Evolutionary conservation across 64 coral and sea anemone species (phyloP).

Genomic region (Montipora sp.): DNA sequence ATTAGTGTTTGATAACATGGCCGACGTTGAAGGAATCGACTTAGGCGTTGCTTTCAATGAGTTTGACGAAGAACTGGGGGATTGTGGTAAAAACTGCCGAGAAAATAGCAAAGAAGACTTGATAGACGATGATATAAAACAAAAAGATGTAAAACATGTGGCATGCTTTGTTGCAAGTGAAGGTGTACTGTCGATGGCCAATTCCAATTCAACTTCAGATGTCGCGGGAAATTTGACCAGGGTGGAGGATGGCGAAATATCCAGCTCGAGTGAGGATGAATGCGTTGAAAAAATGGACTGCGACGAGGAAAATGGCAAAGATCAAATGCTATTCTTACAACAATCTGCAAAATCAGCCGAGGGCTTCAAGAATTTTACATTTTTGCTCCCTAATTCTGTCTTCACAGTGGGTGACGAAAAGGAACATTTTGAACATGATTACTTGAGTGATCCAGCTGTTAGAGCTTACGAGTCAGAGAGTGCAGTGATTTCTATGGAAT

Average conservation of each 20-base stretch:
- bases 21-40: constrained; percentile 10
- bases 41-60: constrained; percentile 39
- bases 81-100: background rate
- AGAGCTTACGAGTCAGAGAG: constrained; percentile 26
- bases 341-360: background rate
- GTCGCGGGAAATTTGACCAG: background rate
- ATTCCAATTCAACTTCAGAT: background rate
- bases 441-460: background rate
- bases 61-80: constrained; percentile 2
- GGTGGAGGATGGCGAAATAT: constrained; percentile 68
- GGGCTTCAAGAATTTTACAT: background rate
- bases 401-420: background rate
- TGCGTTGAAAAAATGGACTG: constrained; percentile 47
- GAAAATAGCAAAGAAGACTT: background rate
- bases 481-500: constrained; percentile 26
- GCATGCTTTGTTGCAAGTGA: background rate
- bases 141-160: background rate
- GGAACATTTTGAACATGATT: background rate
- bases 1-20: background rate
- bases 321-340: background rate
- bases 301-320: background rate
- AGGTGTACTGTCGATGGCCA: no score
- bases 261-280: constrained; percentile 29
- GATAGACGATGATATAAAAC: background rate
- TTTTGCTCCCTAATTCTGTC: background rate